Evolutionary conservation across 1,140 invertebrate genomes (phyloP).

Genomic region (Polypedilum vanderplanki): DNA sequence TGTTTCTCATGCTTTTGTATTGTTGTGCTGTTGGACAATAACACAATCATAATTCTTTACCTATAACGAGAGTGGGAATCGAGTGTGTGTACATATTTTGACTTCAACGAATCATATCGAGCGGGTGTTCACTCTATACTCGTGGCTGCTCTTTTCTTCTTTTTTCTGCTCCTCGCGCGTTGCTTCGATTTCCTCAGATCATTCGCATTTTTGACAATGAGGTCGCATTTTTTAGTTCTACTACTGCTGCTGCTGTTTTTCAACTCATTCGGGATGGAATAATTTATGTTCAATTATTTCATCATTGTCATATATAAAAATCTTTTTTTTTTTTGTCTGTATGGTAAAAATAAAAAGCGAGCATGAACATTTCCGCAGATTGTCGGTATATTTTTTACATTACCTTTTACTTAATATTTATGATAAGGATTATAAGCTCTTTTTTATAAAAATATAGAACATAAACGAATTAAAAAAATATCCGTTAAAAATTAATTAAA

Average conservation of each 20-base stretch:
- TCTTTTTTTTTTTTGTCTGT: background rate
- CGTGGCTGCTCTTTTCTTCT: background rate
- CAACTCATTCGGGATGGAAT: background rate
- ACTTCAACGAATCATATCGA: slow-evolving; percentile 3
- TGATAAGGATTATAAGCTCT: no score
- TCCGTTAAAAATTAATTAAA: no score
- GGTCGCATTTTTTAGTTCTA: background rate
- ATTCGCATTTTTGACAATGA: background rate
- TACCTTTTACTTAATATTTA: background rate
- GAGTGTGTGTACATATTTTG: slow-evolving; percentile 10
- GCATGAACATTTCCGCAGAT: background rate
- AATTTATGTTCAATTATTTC: slow-evolving; percentile 20
- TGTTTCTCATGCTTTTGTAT: background rate
- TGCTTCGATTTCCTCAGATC: background rate
- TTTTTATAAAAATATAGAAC: no score
- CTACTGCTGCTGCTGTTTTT: no score
- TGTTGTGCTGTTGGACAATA: slow-evolving; percentile 2
- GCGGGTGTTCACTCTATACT: background rate
- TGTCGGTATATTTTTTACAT: background rate
- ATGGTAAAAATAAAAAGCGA: background rate
- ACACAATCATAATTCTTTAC: background rate
- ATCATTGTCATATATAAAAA: background rate
- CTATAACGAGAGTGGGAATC: slow-evolving; percentile 4
- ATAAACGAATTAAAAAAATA: no score
- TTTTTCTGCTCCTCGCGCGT: no score